Percentiles rank a stretch among this genome's conserved stretches.
These are phyloP conservation scores for Pelobates fuscus DNA, from an alignment of 2,113 vertebrate genomes.

Conservation along the genomic window DNA sequence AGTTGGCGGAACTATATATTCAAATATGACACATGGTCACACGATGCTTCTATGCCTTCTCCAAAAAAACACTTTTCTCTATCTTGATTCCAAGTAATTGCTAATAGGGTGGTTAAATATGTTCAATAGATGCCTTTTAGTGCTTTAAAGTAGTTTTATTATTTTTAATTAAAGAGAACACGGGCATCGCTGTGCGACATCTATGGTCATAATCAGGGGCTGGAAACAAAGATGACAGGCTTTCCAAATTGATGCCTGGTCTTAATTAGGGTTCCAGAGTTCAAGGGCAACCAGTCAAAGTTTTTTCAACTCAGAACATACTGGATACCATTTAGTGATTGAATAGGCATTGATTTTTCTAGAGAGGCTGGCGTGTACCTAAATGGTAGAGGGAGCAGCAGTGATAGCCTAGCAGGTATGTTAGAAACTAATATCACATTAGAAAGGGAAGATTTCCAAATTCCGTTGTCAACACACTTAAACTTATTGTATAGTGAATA, in stretches of 20 bases:
- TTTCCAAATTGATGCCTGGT: not conserved
- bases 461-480: too few relatives aligned
- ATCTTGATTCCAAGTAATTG: not conserved
- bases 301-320: not conserved
- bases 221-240: not conserved
- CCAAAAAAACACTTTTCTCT: too few relatives aligned
- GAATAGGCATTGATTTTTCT: not conserved
- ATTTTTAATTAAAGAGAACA: not conserved
- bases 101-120: not conserved
- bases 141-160: not conserved
- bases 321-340: not conserved
- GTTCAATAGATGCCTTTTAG: not conserved
- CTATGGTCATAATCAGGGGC: not conserved
- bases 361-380: not conserved
- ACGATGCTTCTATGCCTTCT: not conserved
- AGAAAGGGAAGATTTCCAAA: too few relatives aligned
- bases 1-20: not conserved
- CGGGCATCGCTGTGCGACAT: not conserved
- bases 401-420: too few relatives aligned
- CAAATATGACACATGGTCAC: not conserved
- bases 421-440: too few relatives aligned
- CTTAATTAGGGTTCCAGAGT: not conserved
- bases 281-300: not conserved
- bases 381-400: too few relatives aligned
- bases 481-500: too few relatives aligned